These are phyloP conservation scores for Rotaria macrura DNA, from an alignment of 2,888 invertebrate genomes.

Conservation along the genomic window DNA sequence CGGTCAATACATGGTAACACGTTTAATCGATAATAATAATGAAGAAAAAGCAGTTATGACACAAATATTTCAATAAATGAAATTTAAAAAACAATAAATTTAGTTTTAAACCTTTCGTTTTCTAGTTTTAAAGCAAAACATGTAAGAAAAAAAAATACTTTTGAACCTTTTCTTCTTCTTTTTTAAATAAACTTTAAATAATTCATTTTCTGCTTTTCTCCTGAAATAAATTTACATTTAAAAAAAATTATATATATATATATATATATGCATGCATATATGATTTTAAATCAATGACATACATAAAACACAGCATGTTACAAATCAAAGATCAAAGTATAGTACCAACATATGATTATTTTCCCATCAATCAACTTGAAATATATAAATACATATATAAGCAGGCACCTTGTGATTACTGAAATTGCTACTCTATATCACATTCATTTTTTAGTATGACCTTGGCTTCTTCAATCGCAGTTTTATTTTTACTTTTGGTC, in stretches of 20 bases:
- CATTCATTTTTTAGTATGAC: background rate
- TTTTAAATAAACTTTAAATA: background rate
- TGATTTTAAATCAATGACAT: too few relatives aligned
- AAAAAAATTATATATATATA: too few relatives aligned
- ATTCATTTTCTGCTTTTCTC: background rate
- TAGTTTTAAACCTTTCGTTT: background rate
- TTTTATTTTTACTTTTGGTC: background rate
- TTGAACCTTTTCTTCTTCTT: background rate
- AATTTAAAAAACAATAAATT: background rate
- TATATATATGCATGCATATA: too few relatives aligned
- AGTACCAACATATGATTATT: background rate
- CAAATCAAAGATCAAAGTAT: background rate
- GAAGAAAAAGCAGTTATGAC: conserved; percentile 30
- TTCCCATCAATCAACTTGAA: background rate
- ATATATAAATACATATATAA: background rate
- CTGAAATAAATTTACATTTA: too few relatives aligned
- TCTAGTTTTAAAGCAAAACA: background rate
- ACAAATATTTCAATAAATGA: background rate
- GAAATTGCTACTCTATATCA: too few relatives aligned
- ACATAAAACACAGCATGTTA: too few relatives aligned
- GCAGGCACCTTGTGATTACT: too few relatives aligned
- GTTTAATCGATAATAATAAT: conserved; percentile 23
- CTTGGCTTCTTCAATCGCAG: background rate
- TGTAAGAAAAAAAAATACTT: background rate
- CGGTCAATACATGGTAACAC: conserved; percentile 25